Evolutionary conservation across 2,888 invertebrate genomes (phyloP), one percentile per base, ranked within the genome.

Genomic region (Drosophila yooni): DNA sequence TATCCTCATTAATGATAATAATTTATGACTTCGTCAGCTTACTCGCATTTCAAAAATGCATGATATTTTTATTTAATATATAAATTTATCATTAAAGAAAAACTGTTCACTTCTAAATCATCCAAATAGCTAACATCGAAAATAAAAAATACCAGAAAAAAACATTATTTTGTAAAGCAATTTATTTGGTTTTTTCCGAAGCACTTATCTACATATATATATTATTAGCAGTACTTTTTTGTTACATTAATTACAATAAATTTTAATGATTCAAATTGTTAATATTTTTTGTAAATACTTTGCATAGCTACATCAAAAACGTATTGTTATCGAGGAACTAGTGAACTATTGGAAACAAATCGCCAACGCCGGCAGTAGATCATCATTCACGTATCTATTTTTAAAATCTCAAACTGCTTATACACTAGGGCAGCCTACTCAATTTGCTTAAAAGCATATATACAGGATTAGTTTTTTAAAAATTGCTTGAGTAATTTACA

Each of bases 331-430:
- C n/a, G 31, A 25, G 53, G 21, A 29, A 36, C n/a, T 29, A 31
- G 25, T 33, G 10, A 53, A 38, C 3, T 13, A 31, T 33, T 46
- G 52, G 36, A 38, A 48, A 27, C 13, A 29, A 38, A 33, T 48
- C n/a, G 53, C 10, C 21, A 40, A 40, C 34, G 40, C 50, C 68
- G 68, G 68, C 15, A 33, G 34, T 34, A 67, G 67, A 13, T 50
- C 13, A 25, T 11, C 53, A 21, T 18, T 27, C 11, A 57, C 15
- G 3, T 57, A 31, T n/a, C 1, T 21, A n/a, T 4, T 8, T 56
- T 29, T 11, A 3, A n/a, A 6, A 27, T 11, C 27, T 5, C 11
- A 34, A 34, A 18, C 34, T 11, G 15, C 18, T 5, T 25, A 53
- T 25, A 15, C 15, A 8, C 15, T 15, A 4, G 8, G 1, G 15